These are phyloP conservation scores for Camelus dromedarius DNA, from an alignment of 2,113 vertebrate genomes.

Conservation along the genomic window DNA sequence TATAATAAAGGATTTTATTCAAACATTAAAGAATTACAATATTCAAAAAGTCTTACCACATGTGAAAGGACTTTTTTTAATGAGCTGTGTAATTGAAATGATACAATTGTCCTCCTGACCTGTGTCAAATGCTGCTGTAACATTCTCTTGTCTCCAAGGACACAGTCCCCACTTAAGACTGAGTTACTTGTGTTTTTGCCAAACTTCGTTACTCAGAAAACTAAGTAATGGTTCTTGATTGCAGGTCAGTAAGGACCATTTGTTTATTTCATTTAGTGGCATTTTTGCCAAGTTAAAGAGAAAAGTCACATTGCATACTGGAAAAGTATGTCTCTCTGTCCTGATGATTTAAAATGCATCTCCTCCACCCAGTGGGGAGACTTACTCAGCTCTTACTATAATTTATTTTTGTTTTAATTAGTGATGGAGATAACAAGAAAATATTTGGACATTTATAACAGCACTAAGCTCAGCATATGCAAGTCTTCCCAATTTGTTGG, in stretches of 20 bases:
- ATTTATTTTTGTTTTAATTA: not conserved
- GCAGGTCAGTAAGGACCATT: not conserved
- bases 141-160: not conserved
- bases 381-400: not conserved
- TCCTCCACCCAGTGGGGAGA: not conserved
- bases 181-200: not conserved
- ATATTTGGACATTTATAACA: not conserved
- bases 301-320: not conserved
- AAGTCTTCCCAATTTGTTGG: no score
- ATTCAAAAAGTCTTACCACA: not conserved
- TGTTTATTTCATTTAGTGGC: not conserved
- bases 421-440: not conserved
- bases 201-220: not conserved
- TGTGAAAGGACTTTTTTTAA: not conserved
- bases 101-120: not conserved
- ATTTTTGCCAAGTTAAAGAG: not conserved
- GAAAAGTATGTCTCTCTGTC: not conserved
- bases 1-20: not conserved
- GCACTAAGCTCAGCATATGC: no score
- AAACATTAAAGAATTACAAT: not conserved
- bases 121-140: not conserved
- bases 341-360: not conserved
- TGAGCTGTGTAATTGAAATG: not conserved
- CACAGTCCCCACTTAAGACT: not conserved
- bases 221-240: not conserved